These are phyloP conservation scores for Pherbina coryleti DNA, from an alignment of 2,888 invertebrate species.

Conservation along the genomic window DNA sequence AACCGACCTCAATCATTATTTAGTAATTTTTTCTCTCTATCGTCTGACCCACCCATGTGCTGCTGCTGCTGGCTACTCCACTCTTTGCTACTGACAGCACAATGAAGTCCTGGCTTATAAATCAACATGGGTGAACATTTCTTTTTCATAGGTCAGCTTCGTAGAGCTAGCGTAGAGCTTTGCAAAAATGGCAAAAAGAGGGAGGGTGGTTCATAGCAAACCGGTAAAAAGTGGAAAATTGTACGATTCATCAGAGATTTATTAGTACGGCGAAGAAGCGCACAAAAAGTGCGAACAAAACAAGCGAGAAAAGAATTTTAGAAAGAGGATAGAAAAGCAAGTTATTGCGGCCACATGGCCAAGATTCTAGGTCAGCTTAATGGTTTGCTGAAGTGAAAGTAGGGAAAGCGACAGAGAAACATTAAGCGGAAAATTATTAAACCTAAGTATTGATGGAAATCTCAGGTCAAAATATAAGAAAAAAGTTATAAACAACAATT, in stretches of 20 bases:
- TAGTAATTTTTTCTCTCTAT: slow-evolving; percentile 14
- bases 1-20: slow-evolving; percentile 43
- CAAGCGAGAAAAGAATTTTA: neutral
- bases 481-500: neutral
- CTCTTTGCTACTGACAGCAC: slow-evolving; percentile 13
- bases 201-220: neutral
- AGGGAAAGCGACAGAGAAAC: neutral
- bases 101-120: slow-evolving; percentile 24
- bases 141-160: slow-evolving; percentile 31
- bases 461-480: neutral
- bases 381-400: neutral
- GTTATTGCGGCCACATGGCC: slow-evolving; percentile 33
- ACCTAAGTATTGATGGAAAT: neutral
- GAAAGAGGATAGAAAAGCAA: slow-evolving; percentile 14
- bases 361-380: slow-evolving; percentile 29
- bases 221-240: neutral
- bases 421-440: neutral
- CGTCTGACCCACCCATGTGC: neutral
- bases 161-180: neutral
- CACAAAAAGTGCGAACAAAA: neutral
- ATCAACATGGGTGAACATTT: slow-evolving; percentile 19
- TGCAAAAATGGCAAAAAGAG: neutral
- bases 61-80: neutral
- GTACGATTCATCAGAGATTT: slow-evolving; percentile 21
- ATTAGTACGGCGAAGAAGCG: slow-evolving; percentile 12